Evolutionary conservation across 35 echinoderm and acorn worm species (phyloP).

Genomic region (Nesometra sesokonis): DNA sequence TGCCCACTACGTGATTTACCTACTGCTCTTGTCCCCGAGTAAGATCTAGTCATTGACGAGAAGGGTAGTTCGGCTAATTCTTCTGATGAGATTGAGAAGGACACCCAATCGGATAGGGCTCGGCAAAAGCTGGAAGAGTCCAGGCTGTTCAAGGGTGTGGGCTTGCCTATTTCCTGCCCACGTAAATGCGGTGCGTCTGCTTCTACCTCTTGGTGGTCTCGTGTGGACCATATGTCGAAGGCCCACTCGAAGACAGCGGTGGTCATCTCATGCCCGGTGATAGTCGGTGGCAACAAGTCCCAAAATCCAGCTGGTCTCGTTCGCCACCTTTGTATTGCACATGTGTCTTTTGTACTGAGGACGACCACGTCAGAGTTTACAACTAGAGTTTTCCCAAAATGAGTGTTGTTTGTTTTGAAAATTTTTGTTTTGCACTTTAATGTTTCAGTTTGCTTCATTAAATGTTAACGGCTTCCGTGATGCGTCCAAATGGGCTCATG

Average conservation of each 20-base stretch:
- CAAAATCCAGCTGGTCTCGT: neutral
- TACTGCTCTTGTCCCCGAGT: no score
- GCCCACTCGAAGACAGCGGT: neutral
- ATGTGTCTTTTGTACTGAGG: neutral
- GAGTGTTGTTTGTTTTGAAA: neutral
- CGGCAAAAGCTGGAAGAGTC: neutral
- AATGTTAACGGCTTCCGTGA: constrained; percentile 23
- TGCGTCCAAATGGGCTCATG: neutral
- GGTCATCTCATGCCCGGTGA: neutral
- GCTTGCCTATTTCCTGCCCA: neutral
- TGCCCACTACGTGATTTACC: no score
- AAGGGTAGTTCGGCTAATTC: no score
- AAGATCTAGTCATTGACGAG: no score
- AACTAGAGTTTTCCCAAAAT: neutral
- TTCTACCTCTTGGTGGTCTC: neutral
- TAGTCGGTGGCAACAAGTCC: neutral
- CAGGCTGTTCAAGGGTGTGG: neutral
- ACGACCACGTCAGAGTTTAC: neutral
- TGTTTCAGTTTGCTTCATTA: neutral
- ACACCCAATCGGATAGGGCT: no score
- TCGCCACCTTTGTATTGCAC: neutral
- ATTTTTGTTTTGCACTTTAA: neutral
- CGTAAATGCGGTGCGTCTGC: neutral
- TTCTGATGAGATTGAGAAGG: no score
- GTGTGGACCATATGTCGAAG: neutral